A percentile compares a stretch with the other conserved stretches of the same genome.
phyloP scores from a whole-genome alignment of 2,888 invertebrate species.

The Eupithecia exiguata region DNA sequence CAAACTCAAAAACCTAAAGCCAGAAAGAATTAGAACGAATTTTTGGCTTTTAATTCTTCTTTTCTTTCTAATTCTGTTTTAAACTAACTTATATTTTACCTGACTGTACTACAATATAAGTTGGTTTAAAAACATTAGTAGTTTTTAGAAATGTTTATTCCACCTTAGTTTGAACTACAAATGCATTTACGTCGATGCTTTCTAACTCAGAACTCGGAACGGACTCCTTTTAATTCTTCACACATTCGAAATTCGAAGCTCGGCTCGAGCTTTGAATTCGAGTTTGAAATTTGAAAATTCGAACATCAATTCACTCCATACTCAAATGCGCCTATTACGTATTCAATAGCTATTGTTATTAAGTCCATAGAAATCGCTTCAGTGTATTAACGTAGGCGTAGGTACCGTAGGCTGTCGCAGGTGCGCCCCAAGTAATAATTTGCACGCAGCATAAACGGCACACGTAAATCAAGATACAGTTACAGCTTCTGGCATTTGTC shows the following conservation, averaged over 20 bases:
- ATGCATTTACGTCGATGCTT: background rate
- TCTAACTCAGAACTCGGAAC: background rate
- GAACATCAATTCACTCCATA: conserved; percentile 31
- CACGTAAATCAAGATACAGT: conserved; percentile 69
- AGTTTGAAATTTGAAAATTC: conserved; percentile 1
- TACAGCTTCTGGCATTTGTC: conserved; percentile 7
- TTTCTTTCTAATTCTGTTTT: too few species aligned
- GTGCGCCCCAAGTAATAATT: conserved; percentile 71
- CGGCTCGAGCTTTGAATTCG: background rate
- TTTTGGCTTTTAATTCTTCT: too few species aligned
- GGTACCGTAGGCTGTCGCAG: conserved; percentile 55
- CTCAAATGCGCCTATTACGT: conserved; percentile 35
- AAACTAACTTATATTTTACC: too few species aligned
- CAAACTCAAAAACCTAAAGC: background rate
- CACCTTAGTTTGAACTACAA: background rate
- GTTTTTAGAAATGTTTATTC: background rate
- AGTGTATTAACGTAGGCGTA: conserved; percentile 46
- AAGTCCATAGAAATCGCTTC: conserved; percentile 48
- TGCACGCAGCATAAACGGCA: conserved; percentile 58
- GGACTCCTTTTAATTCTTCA: background rate
- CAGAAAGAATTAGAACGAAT: too few species aligned
- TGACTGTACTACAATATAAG: too few species aligned
- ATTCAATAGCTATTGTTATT: conserved; percentile 45
- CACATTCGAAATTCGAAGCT: background rate
- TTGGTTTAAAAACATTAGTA: too few species aligned